These are phyloP conservation scores for Scleropages formosus DNA, from an alignment of 2,797 vertebrate species.

Conservation along the genomic window DNA sequence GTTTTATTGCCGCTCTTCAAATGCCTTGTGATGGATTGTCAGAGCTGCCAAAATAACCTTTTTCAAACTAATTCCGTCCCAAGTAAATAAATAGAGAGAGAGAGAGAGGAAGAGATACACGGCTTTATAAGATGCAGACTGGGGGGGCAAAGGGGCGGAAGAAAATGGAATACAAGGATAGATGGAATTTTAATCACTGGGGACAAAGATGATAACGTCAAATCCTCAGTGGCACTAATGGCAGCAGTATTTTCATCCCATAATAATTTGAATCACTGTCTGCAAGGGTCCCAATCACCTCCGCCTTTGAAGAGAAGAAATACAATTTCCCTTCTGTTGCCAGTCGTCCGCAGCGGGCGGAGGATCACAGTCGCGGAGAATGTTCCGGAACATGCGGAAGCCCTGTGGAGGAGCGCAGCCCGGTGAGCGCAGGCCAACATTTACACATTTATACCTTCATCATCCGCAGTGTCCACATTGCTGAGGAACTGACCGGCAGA, in stretches of 20 bases:
- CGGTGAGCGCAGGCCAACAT: not conserved
- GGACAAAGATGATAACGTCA: slow-evolving; percentile 13
- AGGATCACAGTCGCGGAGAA: not conserved
- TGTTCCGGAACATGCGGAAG: not conserved
- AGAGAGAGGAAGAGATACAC: slow-evolving; percentile 36
- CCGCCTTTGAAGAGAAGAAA: slow-evolving; percentile 15
- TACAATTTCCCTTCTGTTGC: not conserved
- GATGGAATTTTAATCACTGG: slow-evolving; percentile 26
- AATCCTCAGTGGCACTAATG: not conserved
- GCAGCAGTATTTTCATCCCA: not conserved
- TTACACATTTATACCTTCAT: not conserved
- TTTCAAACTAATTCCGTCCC: slow-evolving; percentile 42
- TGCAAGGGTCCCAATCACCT: slow-evolving; percentile 7
- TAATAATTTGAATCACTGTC: slow-evolving; percentile 6
- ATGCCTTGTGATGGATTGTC: slow-evolving; percentile 45
- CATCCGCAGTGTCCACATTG: too few relatives aligned
- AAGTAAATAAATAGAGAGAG: slow-evolving; percentile 45
- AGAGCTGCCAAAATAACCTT: slow-evolving; percentile 38
- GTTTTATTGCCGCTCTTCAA: slow-evolving; percentile 43
- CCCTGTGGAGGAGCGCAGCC: not conserved
- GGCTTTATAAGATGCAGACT: slow-evolving; percentile 25
- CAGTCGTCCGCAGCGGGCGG: not conserved
- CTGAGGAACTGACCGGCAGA: too few relatives aligned
- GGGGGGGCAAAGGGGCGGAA: slow-evolving; percentile 20
- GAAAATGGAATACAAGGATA: slow-evolving; percentile 21